Conservation (phyloP, 1,140 invertebrate genomes). For the Eriosoma lanigerum region DNA sequence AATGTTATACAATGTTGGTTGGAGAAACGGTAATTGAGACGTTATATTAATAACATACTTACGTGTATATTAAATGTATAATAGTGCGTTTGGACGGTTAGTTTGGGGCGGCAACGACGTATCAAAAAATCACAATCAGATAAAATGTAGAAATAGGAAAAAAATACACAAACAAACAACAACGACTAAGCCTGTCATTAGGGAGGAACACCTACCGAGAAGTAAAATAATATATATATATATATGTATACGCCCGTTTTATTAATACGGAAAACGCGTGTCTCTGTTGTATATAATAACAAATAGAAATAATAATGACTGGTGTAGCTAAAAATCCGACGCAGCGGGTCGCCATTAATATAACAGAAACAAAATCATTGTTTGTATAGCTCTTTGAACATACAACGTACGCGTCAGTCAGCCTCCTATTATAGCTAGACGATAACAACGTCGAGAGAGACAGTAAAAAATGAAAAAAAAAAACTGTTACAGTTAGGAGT, state of each 20-base stretch:
- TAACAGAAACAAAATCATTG: conserved; percentile 50
- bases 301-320: conserved; percentile 49
- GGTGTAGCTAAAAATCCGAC: conserved; percentile 48
- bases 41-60: background rate
- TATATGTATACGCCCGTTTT: background rate
- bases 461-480: too few relatives aligned
- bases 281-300: too few relatives aligned
- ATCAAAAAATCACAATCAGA: conserved; percentile 17
- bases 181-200: conserved; percentile 28
- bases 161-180: background rate
- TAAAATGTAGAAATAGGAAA: background rate
- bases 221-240: too few relatives aligned
- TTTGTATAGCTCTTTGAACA: conserved; percentile 26
- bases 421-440: background rate
- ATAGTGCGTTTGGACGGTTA: background rate
- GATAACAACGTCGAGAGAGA: background rate
- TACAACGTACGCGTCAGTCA: background rate
- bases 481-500: too few relatives aligned
- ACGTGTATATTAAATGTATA: too few relatives aligned
- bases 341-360: conserved; percentile 46
- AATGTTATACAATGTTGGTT: background rate
- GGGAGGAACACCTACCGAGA: conserved; percentile 38
- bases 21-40: background rate
- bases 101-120: too few relatives aligned
- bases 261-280: conserved; percentile 22